Base-by-base conservation (phyloP, 2,888 invertebrate species). In the Archips xylosteana region DNA sequence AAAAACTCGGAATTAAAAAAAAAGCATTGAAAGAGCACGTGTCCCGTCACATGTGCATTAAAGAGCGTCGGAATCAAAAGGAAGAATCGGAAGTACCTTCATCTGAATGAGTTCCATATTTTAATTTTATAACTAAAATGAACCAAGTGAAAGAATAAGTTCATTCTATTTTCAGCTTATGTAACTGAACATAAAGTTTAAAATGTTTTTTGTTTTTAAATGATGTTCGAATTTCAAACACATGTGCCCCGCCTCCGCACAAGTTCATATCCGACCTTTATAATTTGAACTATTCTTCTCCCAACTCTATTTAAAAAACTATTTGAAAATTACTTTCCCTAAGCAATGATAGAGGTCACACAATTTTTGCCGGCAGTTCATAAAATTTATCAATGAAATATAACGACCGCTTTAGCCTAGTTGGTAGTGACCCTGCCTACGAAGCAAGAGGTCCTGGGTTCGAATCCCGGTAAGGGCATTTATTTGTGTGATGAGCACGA, bases 71-170 rank as follows among this genome's bases (percentile, higher is more conserved):
- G 79, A 79, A 81, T 83, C 78, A 82, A 86, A 86, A 85, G 85
- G 87, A 87, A 83, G 88, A 86, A 86, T 88, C 87, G 89, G 89
- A 89, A 87, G 86, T 86, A 76, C 82, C 78, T 82, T 82, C 23
- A 82, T 85, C 81, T 83, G 82, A 84, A 85, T 85, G 85, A 82
- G 83, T 81, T 84, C 83, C 81, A 82, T 79, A 82, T 83, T 73
- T 47, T 10, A 34, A n/a, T 15, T 59, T 34, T 4, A 32, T 15
- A 51, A n/a, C 47, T 47, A 42, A 51, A 63, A 9, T 2, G 15
- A 32, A 36, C 39, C 34, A 69, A 63, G 39, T 63, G 8, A 42
- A 51, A 60, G 23, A 49, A 49, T 1, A 10, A 4, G n/a, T n/a
- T 12, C 23, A 47, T 13, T 49, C 10, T 9, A 60, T 15, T 49